Evolutionary conservation across 2,888 invertebrate genomes (phyloP).

Genomic region (Smittia sp.): DNA sequence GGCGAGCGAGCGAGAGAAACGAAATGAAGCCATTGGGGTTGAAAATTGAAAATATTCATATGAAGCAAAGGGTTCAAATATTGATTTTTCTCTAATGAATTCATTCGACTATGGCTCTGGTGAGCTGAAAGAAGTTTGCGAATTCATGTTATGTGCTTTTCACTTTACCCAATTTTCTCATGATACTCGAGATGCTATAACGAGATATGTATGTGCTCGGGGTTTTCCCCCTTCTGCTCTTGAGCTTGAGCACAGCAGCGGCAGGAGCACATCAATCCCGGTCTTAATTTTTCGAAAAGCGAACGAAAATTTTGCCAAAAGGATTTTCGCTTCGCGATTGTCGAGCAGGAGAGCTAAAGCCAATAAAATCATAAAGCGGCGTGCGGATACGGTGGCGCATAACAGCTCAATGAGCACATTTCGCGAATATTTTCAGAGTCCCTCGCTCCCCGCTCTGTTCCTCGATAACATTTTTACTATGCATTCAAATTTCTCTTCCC

Average conservation of each 20-base stretch:
- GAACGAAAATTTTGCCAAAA: background rate
- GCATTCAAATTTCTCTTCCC: slow-evolving; percentile 4
- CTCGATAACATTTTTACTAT: background rate
- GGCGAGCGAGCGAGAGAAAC: background rate
- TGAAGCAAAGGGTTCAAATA: slow-evolving; percentile 41
- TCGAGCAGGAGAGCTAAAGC: background rate
- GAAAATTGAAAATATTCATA: slow-evolving; percentile 39
- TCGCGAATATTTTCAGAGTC: background rate
- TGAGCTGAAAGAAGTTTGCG: slow-evolving; percentile 9
- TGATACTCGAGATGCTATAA: background rate
- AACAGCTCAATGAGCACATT: slow-evolving; percentile 21
- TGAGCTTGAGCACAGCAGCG: no score
- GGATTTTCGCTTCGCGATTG: background rate
- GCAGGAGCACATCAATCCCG: no score
- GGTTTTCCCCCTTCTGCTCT: no score
- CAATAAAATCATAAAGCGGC: slow-evolving; percentile 12
- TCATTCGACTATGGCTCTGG: slow-evolving; percentile 19
- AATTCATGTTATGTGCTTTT: slow-evolving; percentile 4
- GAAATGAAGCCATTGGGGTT: slow-evolving; percentile 41
- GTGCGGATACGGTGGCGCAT: background rate
- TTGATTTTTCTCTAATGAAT: slow-evolving; percentile 41
- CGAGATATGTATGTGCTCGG: slow-evolving; percentile 9
- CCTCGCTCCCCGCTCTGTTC: no score
- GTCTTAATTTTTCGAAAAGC: background rate
- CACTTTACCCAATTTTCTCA: slow-evolving; percentile 19